Evolutionary conservation across 2,113 vertebrate genomes (phyloP).

Genomic region (Megaleporinus macrocephalus): DNA sequence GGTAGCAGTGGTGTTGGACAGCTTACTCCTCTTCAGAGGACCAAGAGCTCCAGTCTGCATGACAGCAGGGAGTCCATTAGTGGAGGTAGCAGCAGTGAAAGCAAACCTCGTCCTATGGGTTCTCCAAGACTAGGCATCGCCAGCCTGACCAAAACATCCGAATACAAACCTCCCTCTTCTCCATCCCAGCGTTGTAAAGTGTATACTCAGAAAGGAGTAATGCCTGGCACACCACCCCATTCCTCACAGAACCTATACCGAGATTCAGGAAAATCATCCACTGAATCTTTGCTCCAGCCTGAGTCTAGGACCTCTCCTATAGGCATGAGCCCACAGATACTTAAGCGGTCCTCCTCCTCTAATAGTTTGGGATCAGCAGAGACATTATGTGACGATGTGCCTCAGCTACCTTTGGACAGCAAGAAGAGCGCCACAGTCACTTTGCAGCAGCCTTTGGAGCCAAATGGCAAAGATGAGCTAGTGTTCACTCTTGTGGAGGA

Average conservation of each 20-base stretch:
- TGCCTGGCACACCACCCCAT: constrained; percentile 81
- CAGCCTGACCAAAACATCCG: constrained; percentile 92
- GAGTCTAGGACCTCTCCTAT: constrained; percentile 89
- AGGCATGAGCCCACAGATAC: constrained; percentile 90
- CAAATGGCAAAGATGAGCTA: constrained; percentile 86
- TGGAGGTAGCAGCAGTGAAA: constrained; percentile 78
- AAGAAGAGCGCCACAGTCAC: constrained; percentile 82
- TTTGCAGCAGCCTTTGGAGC: constrained; percentile 82
- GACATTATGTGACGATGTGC: constrained; percentile 68
- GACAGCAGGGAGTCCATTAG: constrained; percentile 85
- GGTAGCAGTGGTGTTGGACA: constrained; percentile 78
- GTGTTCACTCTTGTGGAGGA: constrained; percentile 87
- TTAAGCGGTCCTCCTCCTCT: constrained; percentile 83
- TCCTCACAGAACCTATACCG: constrained; percentile 79
- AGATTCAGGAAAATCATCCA: constrained; percentile 79
- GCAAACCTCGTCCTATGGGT: constrained; percentile 89
- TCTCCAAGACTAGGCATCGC: constrained; percentile 93
- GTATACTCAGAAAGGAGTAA: constrained; percentile 94
- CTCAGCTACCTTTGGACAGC: constrained; percentile 75
- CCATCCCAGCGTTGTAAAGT: constrained; percentile 97
- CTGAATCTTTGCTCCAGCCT: constrained; percentile 81
- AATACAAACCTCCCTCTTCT: constrained; percentile 89
- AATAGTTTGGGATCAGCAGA: constrained; percentile 81
- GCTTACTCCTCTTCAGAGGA: constrained; percentile 74
- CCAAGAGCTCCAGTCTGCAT: constrained; percentile 81